Evolutionary conservation across 1,140 invertebrate genomes (phyloP).

Genomic region (Bilobella aurantiaca): DNA sequence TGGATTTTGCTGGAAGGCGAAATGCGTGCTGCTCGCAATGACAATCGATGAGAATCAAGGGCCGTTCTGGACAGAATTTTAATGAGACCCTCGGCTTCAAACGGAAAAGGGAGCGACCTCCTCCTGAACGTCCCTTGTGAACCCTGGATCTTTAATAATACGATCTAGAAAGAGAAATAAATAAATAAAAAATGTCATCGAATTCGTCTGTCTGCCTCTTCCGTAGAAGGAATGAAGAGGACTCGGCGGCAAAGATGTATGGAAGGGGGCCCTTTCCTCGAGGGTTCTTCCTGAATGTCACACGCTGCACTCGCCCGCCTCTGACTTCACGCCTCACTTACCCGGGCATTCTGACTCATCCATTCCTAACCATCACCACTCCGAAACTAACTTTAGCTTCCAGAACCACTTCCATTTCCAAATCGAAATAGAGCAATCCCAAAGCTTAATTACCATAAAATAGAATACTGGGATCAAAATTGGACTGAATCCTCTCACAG

Average conservation of each 20-base stretch:
- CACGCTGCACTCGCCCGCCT: not conserved
- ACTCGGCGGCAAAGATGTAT: too few relatives aligned
- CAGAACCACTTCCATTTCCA: not conserved
- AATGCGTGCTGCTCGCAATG: too few relatives aligned
- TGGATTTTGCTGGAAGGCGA: too few relatives aligned
- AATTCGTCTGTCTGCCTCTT: too few relatives aligned
- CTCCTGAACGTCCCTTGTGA: too few relatives aligned
- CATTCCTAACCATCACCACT: not conserved
- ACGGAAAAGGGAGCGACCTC: not conserved
- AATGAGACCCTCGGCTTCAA: not conserved
- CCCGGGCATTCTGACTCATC: not conserved
- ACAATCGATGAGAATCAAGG: too few relatives aligned
- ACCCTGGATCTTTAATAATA: not conserved
- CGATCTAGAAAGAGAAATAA: not conserved
- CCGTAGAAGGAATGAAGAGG: too few relatives aligned
- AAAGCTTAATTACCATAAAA: not conserved
- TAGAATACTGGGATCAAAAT: not conserved
- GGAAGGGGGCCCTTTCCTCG: too few relatives aligned
- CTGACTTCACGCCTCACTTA: not conserved
- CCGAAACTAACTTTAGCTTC: not conserved
- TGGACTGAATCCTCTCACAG: too few relatives aligned
- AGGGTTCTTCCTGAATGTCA: not conserved
- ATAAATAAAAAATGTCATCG: not conserved
- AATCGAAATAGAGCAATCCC: too few relatives aligned
- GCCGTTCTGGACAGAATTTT: not conserved